These are phyloP conservation scores for Brotula barbata DNA, from an alignment of 2,797 vertebrate species.

Conservation along the genomic window DNA sequence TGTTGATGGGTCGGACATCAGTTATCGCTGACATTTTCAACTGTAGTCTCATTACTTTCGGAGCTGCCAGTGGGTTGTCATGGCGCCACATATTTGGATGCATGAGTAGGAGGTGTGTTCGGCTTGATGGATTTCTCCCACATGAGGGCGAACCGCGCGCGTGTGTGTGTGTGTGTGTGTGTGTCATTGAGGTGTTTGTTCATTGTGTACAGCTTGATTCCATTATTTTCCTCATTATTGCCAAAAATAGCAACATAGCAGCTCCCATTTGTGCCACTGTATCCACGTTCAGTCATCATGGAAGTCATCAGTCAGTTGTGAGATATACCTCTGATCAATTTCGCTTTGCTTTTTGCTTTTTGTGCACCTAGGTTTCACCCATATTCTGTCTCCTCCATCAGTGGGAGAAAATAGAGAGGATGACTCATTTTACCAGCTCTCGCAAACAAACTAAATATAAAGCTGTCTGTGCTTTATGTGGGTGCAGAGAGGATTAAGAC, in stretches of 20 bases:
- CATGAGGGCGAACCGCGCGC: slow-evolving; percentile 34
- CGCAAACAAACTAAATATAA: slow-evolving; percentile 34
- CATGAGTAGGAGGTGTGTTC: slow-evolving; percentile 71
- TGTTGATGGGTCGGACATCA: too few relatives aligned
- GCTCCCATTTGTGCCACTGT: background rate
- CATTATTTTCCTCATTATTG: slow-evolving; percentile 9
- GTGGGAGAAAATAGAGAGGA: slow-evolving; percentile 60
- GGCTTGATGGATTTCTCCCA: slow-evolving; percentile 43
- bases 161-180: slow-evolving; percentile 20
- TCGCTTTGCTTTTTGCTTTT: slow-evolving; percentile 10
- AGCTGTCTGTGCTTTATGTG: slow-evolving; percentile 20
- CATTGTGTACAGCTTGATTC: slow-evolving; percentile 5
- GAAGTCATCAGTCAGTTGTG: background rate
- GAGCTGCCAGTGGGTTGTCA: slow-evolving; percentile 70
- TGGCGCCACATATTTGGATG: slow-evolving; percentile 73
- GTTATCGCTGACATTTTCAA: slow-evolving; percentile 38
- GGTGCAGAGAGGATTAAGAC: background rate
- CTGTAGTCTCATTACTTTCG: slow-evolving; percentile 45
- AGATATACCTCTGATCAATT: too few relatives aligned
- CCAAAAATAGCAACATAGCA: slow-evolving; percentile 17
- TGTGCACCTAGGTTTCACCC: slow-evolving; percentile 44
- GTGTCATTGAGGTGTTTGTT: slow-evolving; percentile 9
- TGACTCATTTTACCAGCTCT: slow-evolving; percentile 60
- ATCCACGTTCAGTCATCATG: background rate
- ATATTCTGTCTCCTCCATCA: slow-evolving; percentile 60